Evolutionary conservation across 2,797 vertebrate species (phyloP).

Genomic region (Streptopelia turtur): DNA sequence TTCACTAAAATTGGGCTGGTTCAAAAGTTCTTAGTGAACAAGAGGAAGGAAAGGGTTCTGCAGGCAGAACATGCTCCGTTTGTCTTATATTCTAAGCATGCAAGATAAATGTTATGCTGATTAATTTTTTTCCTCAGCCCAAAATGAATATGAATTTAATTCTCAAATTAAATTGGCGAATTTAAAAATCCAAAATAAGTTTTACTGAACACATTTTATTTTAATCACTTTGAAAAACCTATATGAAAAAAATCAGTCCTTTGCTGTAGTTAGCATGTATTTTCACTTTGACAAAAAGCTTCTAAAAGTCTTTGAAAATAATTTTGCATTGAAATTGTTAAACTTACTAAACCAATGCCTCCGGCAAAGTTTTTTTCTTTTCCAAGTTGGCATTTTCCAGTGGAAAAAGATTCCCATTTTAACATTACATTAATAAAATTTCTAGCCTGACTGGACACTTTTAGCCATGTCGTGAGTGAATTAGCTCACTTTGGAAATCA

Average conservation of each 20-base stretch:
- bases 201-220: slow-evolving; percentile 12
- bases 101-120: slow-evolving; percentile 19
- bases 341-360: background rate
- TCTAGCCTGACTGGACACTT: background rate
- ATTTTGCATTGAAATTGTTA: slow-evolving; percentile 14
- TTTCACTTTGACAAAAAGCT: background rate
- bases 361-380: background rate
- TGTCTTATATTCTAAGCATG: background rate
- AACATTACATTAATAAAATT: slow-evolving; percentile 1
- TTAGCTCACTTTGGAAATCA: background rate
- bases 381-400: background rate
- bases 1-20: background rate
- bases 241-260: background rate
- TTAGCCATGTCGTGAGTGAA: background rate
- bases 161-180: slow-evolving; percentile 53
- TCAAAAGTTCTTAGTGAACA: background rate
- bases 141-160: slow-evolving; percentile 62
- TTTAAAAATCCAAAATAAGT: slow-evolving; percentile 41
- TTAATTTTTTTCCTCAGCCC: slow-evolving; percentile 23
- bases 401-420: background rate
- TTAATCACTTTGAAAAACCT: slow-evolving; percentile 40
- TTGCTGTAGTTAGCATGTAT: background rate
- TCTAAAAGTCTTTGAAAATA: background rate
- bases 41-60: background rate
- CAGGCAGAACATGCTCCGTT: background rate